Evolutionary conservation across 2,113 vertebrate genomes (phyloP), one percentile per base, ranked within the genome.

Genomic region (Dipodomys merriami): DNA sequence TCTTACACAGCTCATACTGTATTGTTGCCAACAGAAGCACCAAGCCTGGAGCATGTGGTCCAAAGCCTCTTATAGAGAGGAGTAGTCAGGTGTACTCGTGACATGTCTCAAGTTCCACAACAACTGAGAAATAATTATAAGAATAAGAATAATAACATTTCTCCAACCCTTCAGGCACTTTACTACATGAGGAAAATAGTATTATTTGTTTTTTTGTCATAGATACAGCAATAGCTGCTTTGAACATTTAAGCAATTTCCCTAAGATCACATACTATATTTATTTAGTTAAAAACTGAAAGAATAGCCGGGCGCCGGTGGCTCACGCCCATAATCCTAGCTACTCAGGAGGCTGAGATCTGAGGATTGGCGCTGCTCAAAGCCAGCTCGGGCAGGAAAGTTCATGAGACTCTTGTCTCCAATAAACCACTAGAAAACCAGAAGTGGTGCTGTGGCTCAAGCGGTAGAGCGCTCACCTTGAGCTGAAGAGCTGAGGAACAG

Each of bases 271-370:
- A 67, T 12, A 20, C 1, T 68, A 30, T 18, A 6, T 82, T 82
- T 82, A 60, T 71, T 91, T 86, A 44, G n/a, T 87, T 82, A 77
- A 81, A 90, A 88, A 60, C 25, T 53, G 64, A 91, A 83, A 72
- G 35, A 15, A 64, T 18, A 64, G 11, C 18, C 4, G 0, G 11
- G 57, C 57, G 12, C 18, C 18, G 2, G 11, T 60, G 39, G 39
- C 39, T 39, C 39, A 39, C 5, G 39, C 39, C 39, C 5, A 1
- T 39, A 39, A 39, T 39, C 39, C 39, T 39, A 39, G 39, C 39
- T 39, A 39, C 39, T 39, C 39, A 39, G 39, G 39, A 39, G 39
- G 39, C 39, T 39, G 39, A 39, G 39, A 39, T 39, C 39, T 39
- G 39, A 39, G 39, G 39, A 39, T 39, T 39, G 39, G 39, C 3